These are phyloP conservation scores for Hyposoter dolosus DNA, from an alignment of 2,888 invertebrate species.

Conservation along the genomic window DNA sequence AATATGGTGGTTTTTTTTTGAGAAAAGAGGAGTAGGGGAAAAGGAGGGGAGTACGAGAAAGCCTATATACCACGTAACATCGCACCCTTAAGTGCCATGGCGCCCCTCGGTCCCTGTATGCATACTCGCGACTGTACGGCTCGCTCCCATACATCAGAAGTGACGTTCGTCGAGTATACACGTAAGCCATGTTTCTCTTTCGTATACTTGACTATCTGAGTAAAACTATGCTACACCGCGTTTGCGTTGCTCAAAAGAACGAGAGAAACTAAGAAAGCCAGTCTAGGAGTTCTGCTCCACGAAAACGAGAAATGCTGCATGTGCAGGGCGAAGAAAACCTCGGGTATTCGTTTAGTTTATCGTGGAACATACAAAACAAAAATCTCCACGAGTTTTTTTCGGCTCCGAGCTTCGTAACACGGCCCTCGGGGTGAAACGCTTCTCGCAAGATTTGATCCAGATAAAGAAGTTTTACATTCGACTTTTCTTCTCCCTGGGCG, in stretches of 20 bases:
- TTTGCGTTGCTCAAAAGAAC: conserved; percentile 8
- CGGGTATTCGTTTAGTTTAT: conserved; percentile 55
- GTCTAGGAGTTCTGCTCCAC: neutral
- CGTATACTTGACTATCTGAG: conserved; percentile 5
- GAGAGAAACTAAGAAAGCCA: neutral
- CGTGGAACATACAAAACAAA: conserved; percentile 27
- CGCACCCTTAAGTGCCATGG: conserved; percentile 80
- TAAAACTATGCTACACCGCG: conserved; percentile 40
- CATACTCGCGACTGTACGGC: conserved; percentile 62
- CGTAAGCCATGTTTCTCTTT: conserved; percentile 21
- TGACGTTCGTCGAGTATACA: conserved; percentile 58
- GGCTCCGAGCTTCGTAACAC: conserved; percentile 7
- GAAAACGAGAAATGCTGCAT: neutral
- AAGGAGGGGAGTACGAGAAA: conserved; percentile 32
- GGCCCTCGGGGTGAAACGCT: conserved; percentile 41
- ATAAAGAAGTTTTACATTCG: conserved; percentile 57
- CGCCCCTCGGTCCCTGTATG: conserved; percentile 76
- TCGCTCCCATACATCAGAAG: conserved; percentile 76
- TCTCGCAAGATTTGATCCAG: conserved; percentile 55
- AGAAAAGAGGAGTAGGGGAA: conserved; percentile 1
- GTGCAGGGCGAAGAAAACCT: neutral
- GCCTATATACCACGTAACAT: conserved; percentile 64
- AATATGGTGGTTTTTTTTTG: conserved; percentile 75
- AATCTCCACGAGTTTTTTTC: conserved; percentile 38
- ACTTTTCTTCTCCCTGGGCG: conserved; percentile 36